Conservation (phyloP, 2,888 invertebrate species). For the Spilosoma lubricipeda region DNA sequence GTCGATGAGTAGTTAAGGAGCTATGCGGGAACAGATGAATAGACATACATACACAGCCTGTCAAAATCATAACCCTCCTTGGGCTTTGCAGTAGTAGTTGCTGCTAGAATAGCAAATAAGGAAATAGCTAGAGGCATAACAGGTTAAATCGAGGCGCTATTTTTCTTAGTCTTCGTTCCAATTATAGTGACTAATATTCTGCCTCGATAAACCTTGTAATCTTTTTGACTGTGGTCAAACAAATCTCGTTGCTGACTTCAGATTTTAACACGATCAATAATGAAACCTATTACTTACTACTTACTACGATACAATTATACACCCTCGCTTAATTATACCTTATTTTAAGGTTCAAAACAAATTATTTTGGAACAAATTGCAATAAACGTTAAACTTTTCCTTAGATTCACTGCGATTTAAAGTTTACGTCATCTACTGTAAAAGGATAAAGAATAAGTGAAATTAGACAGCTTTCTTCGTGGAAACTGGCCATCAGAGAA, state of each 20-base stretch:
- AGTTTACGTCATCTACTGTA: slow-evolving; percentile 25
- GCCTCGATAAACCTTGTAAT: not conserved
- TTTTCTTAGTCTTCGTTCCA: not conserved
- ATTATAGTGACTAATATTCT: not conserved
- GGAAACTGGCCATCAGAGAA: slow-evolving; percentile 53
- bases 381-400: not conserved
- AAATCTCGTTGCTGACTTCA: not conserved
- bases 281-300: no score
- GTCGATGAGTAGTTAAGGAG: no score
- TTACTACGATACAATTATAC: no score
- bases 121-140: not conserved
- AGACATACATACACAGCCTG: no score
- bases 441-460: slow-evolving; percentile 55
- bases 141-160: not conserved
- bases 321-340: not conserved
- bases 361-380: not conserved
- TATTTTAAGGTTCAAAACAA: not conserved
- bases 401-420: slow-evolving; percentile 16
- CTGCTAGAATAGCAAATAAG: not conserved
- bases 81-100: no score
- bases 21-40: no score
- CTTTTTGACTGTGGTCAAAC: not conserved
- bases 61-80: no score
- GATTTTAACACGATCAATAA: not conserved
- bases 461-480: slow-evolving; percentile 52